phyloP scores from a whole-genome alignment of 2,888 invertebrate genomes.

The Odontocolon sp. region DNA sequence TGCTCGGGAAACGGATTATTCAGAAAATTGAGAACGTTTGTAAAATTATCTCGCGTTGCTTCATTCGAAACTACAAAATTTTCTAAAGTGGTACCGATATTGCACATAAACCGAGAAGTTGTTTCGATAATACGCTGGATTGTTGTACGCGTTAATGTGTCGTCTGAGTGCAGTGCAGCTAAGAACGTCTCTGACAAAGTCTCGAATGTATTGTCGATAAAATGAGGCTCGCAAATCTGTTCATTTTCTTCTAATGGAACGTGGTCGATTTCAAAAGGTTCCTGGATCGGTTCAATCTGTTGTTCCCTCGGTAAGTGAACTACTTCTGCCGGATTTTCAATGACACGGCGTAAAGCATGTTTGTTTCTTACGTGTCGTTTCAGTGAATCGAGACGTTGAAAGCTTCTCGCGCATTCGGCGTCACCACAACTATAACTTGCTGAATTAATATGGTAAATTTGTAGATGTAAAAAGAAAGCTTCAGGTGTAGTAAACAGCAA shows the following conservation, averaged over 20 bases:
- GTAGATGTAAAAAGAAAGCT: conserved; percentile 30
- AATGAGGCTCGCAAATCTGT: background rate
- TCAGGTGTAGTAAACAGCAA: conserved; percentile 11
- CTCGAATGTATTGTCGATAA: background rate
- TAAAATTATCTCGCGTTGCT: conserved; percentile 5
- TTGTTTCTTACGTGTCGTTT: conserved; percentile 30
- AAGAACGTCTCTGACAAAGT: background rate
- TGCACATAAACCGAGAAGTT: conserved; percentile 23
- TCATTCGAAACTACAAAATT: conserved; percentile 19
- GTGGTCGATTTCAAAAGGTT: background rate
- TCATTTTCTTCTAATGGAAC: background rate
- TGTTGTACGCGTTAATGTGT: conserved; percentile 19
- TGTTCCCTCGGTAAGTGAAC: conserved; percentile 1
- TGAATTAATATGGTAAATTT: conserved; percentile 14
- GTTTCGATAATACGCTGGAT: conserved; percentile 36
- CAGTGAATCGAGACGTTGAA: conserved; percentile 37
- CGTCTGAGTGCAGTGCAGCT: conserved; percentile 13
- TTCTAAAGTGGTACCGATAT: conserved; percentile 26
- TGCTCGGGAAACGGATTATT: conserved; percentile 27
- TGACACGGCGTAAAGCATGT: conserved; percentile 8
- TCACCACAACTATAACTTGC: conserved; percentile 22
- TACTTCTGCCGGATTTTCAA: conserved; percentile 2
- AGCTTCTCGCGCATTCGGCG: conserved; percentile 12
- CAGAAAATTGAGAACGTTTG: conserved; percentile 1
- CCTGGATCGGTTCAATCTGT: background rate